A percentile compares a stretch with the other conserved stretches of the same genome.
Conservation (phyloP, 2,113 vertebrate genomes). For the Leiothrix lutea region DNA sequence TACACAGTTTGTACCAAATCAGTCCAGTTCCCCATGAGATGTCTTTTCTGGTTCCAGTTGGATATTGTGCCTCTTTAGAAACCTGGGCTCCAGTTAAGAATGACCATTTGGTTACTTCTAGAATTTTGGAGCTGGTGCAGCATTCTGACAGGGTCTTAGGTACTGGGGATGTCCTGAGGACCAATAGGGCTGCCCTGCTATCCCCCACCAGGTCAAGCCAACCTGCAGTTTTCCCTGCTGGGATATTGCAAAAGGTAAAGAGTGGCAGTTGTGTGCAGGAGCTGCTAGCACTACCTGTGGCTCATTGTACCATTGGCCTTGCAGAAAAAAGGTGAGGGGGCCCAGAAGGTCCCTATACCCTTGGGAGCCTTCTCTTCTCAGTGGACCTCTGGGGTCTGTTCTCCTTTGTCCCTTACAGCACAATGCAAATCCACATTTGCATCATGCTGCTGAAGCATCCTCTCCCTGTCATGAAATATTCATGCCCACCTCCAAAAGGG, state of each 20-base stretch:
- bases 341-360: not conserved
- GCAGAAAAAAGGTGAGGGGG: not conserved
- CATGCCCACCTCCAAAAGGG: not conserved
- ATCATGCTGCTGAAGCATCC: not conserved
- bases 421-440: not conserved
- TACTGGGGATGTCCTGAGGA: not conserved
- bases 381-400: not conserved
- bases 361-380: not conserved
- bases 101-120: not conserved
- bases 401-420: not conserved
- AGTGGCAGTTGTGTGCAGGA: not conserved
- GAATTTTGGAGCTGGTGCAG: not conserved
- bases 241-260: not conserved
- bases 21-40: not conserved
- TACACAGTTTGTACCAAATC: not conserved
- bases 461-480: constrained; percentile 9
- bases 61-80: not conserved
- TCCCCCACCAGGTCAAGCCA: not conserved
- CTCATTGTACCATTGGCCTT: not conserved
- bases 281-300: not conserved
- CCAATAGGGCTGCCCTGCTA: accelerated
- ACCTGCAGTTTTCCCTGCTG: not conserved
- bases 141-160: accelerated
- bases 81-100: not conserved
- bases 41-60: not conserved